Base-by-base conservation (phyloP, 2,797 vertebrate genomes). In the Prunella strophiata region DNA sequence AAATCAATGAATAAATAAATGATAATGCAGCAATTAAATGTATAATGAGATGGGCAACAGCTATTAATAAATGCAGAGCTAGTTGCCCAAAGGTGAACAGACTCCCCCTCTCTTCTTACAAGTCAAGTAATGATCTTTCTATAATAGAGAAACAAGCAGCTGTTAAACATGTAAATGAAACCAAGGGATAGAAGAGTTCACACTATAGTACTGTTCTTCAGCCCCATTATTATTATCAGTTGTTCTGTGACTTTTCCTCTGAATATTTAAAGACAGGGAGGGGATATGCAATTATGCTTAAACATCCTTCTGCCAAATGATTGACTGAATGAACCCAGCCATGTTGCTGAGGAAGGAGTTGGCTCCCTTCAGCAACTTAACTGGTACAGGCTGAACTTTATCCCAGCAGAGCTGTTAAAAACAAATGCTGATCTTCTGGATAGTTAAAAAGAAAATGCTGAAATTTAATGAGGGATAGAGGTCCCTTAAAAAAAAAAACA, bases 11-110 rank as follows among this genome's bases (percentile, higher is more conserved):
- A 94, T 96, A 94, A 93, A 96, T 95, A 95, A 94, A 91, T 93
- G 88, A 96, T 93, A 94, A 94, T 87, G 61, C 59, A 73, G 71
- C 81, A 95, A 88, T 96, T 96, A 96, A 86, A 90, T 75, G 73
- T 77, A 88, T 96, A 92, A 95, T 90, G 89, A 96, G 79, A 94
- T 93, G 76, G 86, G 92, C 86, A 89, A 81, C 62, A 58, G 43
- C 86, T 96, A 93, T 92, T 96, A 96, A 97, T 92, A 92, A 92
- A 96, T 96, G 94, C 96, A 97, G 94, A 96, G 96, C 66, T 76
- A 92, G 63, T 85, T 91, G 95, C 95, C 92, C 76, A 92, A 88
- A 96, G 94, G 84, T 96, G 96, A 96, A 93, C 91, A 94, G 81
- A 91, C 89, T 89, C 87, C 22, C 74, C 82, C 52, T 91, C 91